A percentile compares a stretch with the other conserved stretches of the same genome.
Conservation (phyloP, 1,140 invertebrate genomes). For the Asobara japonica region DNA sequence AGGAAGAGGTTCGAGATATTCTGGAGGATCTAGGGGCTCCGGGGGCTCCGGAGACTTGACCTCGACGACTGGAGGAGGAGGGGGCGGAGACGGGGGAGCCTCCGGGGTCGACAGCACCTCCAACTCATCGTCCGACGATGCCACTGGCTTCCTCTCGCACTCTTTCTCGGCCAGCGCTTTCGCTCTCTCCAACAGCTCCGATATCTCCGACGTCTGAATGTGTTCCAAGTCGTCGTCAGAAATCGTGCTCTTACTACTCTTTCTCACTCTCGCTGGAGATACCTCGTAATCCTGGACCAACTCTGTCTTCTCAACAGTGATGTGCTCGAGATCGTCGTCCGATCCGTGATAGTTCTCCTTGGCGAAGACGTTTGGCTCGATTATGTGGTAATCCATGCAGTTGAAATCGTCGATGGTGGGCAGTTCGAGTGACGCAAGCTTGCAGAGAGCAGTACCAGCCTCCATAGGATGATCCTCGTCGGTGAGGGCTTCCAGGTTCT, state of each 20-base stretch:
- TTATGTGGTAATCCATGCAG: slow-evolving; percentile 51
- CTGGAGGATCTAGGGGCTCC: no score
- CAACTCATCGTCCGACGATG: slow-evolving; percentile 58
- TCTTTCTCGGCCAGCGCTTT: neutral
- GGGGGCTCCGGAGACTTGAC: slow-evolving; percentile 22
- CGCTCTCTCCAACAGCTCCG: slow-evolving; percentile 30
- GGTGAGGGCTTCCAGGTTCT: neutral
- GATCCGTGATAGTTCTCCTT: slow-evolving; percentile 41
- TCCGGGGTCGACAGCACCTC: slow-evolving; percentile 57
- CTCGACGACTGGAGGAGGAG: neutral
- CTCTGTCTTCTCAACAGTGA: slow-evolving; percentile 27
- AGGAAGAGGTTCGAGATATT: no score
- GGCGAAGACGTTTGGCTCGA: slow-evolving; percentile 38
- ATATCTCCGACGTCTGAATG: slow-evolving; percentile 50
- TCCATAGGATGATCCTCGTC: slow-evolving; percentile 22
- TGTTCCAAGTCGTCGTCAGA: slow-evolving; percentile 63
- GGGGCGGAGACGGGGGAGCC: neutral
- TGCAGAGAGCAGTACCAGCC: slow-evolving; percentile 16
- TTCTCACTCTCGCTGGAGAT: slow-evolving; percentile 41
- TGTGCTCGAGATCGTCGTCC: slow-evolving; percentile 59
- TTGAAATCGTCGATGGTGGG: slow-evolving; percentile 45
- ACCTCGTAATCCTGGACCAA: slow-evolving; percentile 9
- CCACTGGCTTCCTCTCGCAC: neutral
- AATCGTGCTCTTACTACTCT: slow-evolving; percentile 55
- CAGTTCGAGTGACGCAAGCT: slow-evolving; percentile 28